Evolutionary conservation across 1,140 invertebrate genomes (phyloP), one percentile per base, ranked within the genome.

Genomic region (Leguminivora glycinivorella): DNA sequence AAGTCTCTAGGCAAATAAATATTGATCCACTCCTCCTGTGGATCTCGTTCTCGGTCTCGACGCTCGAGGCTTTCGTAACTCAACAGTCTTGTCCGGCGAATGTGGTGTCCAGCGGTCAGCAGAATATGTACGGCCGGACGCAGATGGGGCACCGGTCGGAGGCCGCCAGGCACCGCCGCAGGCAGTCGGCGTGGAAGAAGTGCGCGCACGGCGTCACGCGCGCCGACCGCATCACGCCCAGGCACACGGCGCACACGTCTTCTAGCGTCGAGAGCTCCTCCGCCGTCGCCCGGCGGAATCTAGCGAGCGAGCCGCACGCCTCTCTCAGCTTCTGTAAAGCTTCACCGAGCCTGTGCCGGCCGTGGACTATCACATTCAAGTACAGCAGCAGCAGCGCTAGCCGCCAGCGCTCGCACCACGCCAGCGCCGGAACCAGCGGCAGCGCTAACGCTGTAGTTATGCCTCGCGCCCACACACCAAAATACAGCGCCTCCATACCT

Each of bases 191-290:
- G 79, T 96, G 95, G 85, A 96, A 96, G 77, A 95, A 93, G 80
- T 96, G 95, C 56, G 95, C 94, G 79, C 95, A 96, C 0, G 95
- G 95, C 1, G 95, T 96, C 0, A 96, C 92, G 14, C 95, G 89
- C 0, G 95, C 95, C 14, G 92, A 93, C 58, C 89, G 92, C 95
- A 96, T 96, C 1, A 86, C 79, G 71, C 93, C 94, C 9, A 96
- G 89, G 78, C 95, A 96, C 14, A 96, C 95, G 1, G 95, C 94
- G 83, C 95, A 96, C 2, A 96, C 94, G 78, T 96, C 95, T 73
- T 96, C 95, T 68, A 95, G 93, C 38, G 93, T 93, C 4, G 92
- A 88, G 17, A 96, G 92, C 78, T 96, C 95, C 10, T 94, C 93
- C 1, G 75, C 38, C 0, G 94, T 95, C 1, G 95, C 96, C 34